Evolutionary conservation across 2,797 vertebrate genomes (phyloP), one percentile per base, ranked within the genome.

Genomic region (Eulemur mongoz): DNA sequence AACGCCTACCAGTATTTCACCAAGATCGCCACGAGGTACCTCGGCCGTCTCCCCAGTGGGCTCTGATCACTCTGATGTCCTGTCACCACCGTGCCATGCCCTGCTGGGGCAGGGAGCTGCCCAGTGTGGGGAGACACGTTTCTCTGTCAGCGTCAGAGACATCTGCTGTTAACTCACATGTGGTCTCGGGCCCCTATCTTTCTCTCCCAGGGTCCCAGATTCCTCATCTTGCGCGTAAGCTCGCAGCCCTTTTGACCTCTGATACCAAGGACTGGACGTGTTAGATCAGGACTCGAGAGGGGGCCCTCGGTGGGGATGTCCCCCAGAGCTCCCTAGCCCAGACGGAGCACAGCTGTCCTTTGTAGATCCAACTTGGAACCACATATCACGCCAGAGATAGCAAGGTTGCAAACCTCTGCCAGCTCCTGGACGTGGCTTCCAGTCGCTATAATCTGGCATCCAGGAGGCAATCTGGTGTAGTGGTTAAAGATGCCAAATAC

Each of bases 1-100:
- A 99, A 98, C 0, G 98, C 98, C 95, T 99, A 98, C 0, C 92
- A 98, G 40, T 98, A 98, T 76, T 99, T 99, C 98, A 98, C 87
- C 96, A 98, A 97, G 81, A 99, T 99, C 0, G 99, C 99, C 81
- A 98, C 98, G 87, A 99, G 99, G 99, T 99, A 98, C 82, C 61
- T 50, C 0, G 0, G 25, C 45, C 59, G 0, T 15, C 0, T 20
- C 59, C 40, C 14, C 3, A 10, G 9, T n/a, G 8, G 23, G 45
- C 54, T 63, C 35, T 5, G 2, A 20, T 43, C 40, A 1, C 70
- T 38, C 72, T 20, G 9, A 14, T 9, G 27, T 18, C 54, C 78
- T 4, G 4, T 63, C n/a, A 11, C 38, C 32, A 1, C 48, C 8
- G 0, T 4, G 1, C 67, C 17, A 10, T 7, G 18, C 50, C 82